Base-by-base conservation (phyloP, 2,888 invertebrate genomes). In the Nowickia ferox region DNA sequence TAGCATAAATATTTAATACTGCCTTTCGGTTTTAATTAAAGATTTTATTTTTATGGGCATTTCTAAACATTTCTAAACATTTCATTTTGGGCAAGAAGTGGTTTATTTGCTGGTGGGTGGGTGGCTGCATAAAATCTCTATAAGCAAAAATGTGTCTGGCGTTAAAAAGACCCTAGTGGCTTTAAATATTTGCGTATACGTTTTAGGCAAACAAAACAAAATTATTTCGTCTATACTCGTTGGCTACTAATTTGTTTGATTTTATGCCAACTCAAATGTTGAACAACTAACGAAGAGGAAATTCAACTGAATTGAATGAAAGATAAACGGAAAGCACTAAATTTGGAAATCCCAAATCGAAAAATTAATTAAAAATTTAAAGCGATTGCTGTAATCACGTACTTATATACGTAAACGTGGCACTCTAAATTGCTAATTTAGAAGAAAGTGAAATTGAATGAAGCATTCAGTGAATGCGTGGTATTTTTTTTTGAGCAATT, bases 1-100 rank as follows among this genome's bases (percentile, higher is more conserved):
- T 83, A 79, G 66, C 59, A 66, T 66, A 83, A 79, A 65, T 65
- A 85, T 75, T 66, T 86, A 66, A 59, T 82, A 65, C 42, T 48
- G 66, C 19, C 68, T 74, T 59, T 46, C 42, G 75, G 46, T 72
- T 82, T 83, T 79, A 86, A 86, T 79, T 86, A 79, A 72, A 53
- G 48, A 55, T 46, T 61, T 51, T 66, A 69, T 65, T 79, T 82
- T 61, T 75, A 51, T 75, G 57, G 59, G 38, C 78, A 53, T 48
- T 71, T 76, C 59, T 38, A 57, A 79, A 65, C 53, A n/a, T 48
- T 71, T 76, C 59, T 38, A 57, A 79, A 65, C 53, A n/a, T n/a
- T n/a, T n/a, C 22, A 10, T 8, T 1, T 22, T 22, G 9, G 55
- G 19, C 2, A 30, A 19, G 11, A 10, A 17, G 44, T 30, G 46